Percentiles rank a stretch among this genome's conserved stretches.
Conservation (phyloP, 2,888 invertebrate genomes). For the Aporophyla lueneburgensis region DNA sequence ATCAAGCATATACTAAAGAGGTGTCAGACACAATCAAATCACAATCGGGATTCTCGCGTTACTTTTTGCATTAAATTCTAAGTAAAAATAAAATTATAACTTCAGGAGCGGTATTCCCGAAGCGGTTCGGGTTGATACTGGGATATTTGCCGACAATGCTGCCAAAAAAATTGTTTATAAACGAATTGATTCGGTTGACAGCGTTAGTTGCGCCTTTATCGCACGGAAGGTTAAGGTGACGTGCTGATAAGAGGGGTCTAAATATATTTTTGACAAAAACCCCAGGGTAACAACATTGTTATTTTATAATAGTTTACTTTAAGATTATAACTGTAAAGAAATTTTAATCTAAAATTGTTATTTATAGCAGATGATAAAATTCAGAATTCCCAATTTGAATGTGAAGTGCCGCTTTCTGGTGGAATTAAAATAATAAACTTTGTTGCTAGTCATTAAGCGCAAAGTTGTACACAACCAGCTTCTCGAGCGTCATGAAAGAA, state of each 20-base stretch:
- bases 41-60: background rate
- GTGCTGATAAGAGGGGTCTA: conserved; percentile 32
- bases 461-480: background rate
- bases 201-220: conserved; percentile 31
- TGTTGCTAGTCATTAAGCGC: background rate
- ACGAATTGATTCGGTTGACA: conserved; percentile 5
- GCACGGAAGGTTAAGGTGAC: conserved; percentile 52
- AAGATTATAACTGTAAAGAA: background rate
- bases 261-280: conserved; percentile 28
- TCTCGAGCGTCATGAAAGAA: background rate
- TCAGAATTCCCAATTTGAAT: background rate
- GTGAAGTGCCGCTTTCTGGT: too few relatives aligned
- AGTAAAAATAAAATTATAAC: too few relatives aligned
- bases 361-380: background rate
- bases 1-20: background rate
- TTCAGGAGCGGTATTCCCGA: background rate
- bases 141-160: conserved; percentile 2
- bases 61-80: background rate
- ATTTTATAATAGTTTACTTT: conserved; percentile 7
- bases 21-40: background rate
- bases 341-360: too few relatives aligned
- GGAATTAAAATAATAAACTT: background rate
- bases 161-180: conserved; percentile 34
- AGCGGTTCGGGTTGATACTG: conserved; percentile 5
- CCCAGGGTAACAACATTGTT: background rate